Conservation (phyloP, 1,140 invertebrate species). For the Heliconius eleuchia region DNA sequence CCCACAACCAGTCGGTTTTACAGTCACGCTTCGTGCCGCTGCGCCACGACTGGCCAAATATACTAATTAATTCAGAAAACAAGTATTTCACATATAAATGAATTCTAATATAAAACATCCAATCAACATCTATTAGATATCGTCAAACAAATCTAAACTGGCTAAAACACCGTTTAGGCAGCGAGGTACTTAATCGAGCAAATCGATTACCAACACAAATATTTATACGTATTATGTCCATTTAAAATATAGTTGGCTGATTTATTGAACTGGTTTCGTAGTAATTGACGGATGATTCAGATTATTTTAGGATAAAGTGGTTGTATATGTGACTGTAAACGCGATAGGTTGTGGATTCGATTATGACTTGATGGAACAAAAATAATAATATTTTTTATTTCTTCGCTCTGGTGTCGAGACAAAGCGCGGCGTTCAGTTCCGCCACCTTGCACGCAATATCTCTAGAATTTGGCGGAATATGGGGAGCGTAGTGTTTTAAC, state of each 20-base stretch:
- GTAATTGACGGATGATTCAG: background rate
- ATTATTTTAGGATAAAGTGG: background rate
- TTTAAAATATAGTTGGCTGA: constrained; percentile 3
- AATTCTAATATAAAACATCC: background rate
- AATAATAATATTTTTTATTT: no score
- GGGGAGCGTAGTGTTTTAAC: no score
- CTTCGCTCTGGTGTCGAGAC: no score
- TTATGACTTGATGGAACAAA: no score
- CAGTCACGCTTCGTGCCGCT: no score
- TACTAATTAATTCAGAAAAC: background rate
- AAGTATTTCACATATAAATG: background rate
- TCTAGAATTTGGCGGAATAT: no score
- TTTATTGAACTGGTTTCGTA: background rate
- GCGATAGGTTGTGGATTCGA: background rate
- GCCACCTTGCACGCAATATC: no score
- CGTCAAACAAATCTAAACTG: constrained; percentile 3
- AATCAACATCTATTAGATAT: constrained; percentile 1
- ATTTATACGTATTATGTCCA: constrained; percentile 4
- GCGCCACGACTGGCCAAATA: no score
- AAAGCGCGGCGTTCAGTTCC: background rate
- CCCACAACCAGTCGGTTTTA: no score
- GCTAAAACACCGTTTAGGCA: background rate
- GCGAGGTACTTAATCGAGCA: background rate
- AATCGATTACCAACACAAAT: constrained; percentile 2
- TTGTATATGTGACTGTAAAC: background rate